Conservation (phyloP, 2,113 vertebrate species). For the Entosphenus tridentatus region DNA sequence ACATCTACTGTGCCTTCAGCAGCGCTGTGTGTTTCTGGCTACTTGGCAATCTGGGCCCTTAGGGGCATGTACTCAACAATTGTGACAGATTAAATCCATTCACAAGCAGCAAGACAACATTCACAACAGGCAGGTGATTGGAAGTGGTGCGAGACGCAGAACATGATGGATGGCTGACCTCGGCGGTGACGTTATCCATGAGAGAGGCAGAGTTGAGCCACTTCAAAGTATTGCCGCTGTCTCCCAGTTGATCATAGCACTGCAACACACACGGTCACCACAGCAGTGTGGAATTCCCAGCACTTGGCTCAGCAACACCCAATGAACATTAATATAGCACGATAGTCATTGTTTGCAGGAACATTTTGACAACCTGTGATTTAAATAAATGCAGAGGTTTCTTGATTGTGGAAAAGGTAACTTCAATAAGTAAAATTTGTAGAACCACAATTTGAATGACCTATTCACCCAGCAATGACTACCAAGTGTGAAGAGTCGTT, state of each 20-base stretch:
- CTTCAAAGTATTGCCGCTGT: constrained; percentile 1
- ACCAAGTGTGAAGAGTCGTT: too few relatives aligned
- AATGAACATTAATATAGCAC: background rate
- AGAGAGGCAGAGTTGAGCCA: background rate
- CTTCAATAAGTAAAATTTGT: background rate
- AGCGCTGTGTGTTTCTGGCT: too few relatives aligned
- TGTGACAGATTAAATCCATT: too few relatives aligned
- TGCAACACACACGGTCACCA: constrained; percentile 2
- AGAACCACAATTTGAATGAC: background rate
- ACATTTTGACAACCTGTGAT: background rate
- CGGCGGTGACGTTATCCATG: background rate
- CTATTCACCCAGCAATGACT: background rate
- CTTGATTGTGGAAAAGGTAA: background rate
- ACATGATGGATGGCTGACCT: background rate
- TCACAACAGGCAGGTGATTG: too few relatives aligned
- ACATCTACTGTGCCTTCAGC: too few relatives aligned
- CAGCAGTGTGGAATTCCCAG: background rate
- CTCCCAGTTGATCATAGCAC: background rate
- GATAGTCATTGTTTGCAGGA: background rate
- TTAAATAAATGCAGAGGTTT: background rate
- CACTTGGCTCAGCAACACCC: background rate
- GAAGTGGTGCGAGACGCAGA: too few relatives aligned
- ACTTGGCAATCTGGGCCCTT: too few relatives aligned
- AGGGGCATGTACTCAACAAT: too few relatives aligned
- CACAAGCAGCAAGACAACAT: too few relatives aligned